Base-by-base conservation (phyloP, 2,797 vertebrate species). In the Oophaga sylvatica region DNA sequence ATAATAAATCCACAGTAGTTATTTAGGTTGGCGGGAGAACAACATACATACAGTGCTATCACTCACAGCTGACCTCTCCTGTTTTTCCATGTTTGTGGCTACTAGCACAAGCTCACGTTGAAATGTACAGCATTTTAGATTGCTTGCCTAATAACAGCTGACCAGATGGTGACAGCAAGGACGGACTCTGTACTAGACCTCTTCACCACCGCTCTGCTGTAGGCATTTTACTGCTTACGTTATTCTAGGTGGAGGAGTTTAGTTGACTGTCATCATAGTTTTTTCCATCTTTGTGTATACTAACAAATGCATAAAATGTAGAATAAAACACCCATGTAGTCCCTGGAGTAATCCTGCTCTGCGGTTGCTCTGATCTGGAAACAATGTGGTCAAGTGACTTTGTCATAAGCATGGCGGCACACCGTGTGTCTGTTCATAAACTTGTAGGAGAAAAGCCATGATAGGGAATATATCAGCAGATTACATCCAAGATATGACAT, bases 1-100 rank as follows among this genome's bases (percentile, higher is more conserved):
- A 83, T 83, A 83, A 83, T 83, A 71, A 70, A 83, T 83, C 81
- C 75, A 77, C 48, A 53, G 75, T 26, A 56, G 75, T 56, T 77
- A 77, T 77, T 77, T 77, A 77, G 22, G 53, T 77, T 77, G 75
- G 75, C 6, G 48, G 75, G 75, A 26, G 48, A 56, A 77, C 75
- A 56, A 56, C 75, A 77, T 56, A 26, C 41, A 10, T 56, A 53
- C 75, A 77, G 45, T 53, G 75, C 10, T 53, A 77, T 77, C 75
- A 77, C 75, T 77, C 48, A 11, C 22, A 3, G 75, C 20, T 57
- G 80, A 48, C 63, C 60, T 67, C 41, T 67, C 16, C 65, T 53
- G 80, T 12, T 82, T 26, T 82, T 48, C 12, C 31, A 31, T 80
- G 63, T 68, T 82, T 76, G 20, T 45, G 73, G 15, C 45, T 76